phyloP scores from a whole-genome alignment of 2,888 invertebrate species.

The Branchellion lobata region DNA sequence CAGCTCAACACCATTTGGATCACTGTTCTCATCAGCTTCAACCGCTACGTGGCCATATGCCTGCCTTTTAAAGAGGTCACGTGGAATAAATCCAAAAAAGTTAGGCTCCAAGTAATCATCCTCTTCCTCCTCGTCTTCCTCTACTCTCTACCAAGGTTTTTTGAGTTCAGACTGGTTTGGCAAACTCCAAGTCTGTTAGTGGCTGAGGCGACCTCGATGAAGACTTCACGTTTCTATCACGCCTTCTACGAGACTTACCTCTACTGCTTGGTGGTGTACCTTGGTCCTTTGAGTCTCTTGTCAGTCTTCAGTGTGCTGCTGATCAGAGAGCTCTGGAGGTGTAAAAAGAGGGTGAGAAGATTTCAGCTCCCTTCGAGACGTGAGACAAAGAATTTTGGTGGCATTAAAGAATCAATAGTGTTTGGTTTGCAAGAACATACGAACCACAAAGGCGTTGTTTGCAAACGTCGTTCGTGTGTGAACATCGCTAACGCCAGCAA shows the following conservation, averaged over 20 bases:
- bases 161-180: constrained; percentile 46
- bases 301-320: constrained; percentile 50
- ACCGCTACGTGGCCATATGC: constrained; percentile 53
- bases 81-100: constrained; percentile 49
- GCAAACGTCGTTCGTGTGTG: too few species aligned
- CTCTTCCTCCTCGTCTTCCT: constrained; percentile 48
- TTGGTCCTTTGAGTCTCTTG: constrained; percentile 52
- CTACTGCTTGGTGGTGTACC: constrained; percentile 52
- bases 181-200: constrained; percentile 11
- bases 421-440: too few species aligned
- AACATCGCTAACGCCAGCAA: too few species aligned
- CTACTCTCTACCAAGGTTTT: constrained; percentile 52
- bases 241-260: constrained; percentile 51
- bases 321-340: constrained; percentile 49
- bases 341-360: constrained; percentile 45
- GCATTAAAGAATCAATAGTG: too few species aligned
- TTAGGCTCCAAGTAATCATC: constrained; percentile 48
- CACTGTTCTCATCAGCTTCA: constrained; percentile 53
- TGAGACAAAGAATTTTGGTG: too few species aligned
- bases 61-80: constrained; percentile 51
- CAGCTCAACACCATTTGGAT: constrained; percentile 53
- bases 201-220: constrained; percentile 35
- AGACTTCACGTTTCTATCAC: constrained; percentile 48
- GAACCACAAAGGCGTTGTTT: too few species aligned
- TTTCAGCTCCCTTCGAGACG: too few species aligned